Conservation (phyloP, 2,113 vertebrate genomes). For the Tragulus kanchil region DNA sequence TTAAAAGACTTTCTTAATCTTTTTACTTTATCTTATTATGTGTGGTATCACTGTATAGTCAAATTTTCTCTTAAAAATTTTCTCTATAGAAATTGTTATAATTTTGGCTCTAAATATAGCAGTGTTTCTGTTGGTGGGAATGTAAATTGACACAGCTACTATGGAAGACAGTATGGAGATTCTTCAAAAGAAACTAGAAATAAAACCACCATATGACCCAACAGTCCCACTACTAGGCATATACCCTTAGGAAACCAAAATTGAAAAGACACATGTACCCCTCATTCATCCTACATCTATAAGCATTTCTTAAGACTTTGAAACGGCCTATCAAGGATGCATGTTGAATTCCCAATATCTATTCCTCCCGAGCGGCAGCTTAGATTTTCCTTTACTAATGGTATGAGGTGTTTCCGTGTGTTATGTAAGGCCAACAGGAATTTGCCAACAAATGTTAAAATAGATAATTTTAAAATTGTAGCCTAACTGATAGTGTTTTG, state of each 20-base stretch:
- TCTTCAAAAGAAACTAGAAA: no score
- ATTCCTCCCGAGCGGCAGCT: background rate
- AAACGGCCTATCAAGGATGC: background rate
- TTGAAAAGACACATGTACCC: no score
- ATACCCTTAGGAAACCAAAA: no score
- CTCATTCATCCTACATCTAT: background rate
- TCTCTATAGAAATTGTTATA: background rate
- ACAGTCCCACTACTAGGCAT: no score
- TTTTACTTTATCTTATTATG: background rate
- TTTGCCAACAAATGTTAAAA: background rate
- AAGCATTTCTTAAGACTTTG: background rate
- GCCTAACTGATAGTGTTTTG: background rate
- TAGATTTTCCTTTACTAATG: background rate
- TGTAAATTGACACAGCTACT: no score
- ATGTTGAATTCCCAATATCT: background rate
- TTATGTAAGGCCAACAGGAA: background rate
- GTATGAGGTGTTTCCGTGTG: background rate
- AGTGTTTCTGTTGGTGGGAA: background rate
- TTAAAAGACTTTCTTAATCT: conserved; percentile 10
- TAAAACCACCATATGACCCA: no score
- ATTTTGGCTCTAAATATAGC: background rate
- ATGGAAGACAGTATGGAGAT: no score
- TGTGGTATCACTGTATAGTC: background rate
- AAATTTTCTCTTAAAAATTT: background rate
- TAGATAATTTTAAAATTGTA: background rate